Base-by-base conservation (phyloP, 2,797 vertebrate genomes). In the Myotis daubentonii region DNA sequence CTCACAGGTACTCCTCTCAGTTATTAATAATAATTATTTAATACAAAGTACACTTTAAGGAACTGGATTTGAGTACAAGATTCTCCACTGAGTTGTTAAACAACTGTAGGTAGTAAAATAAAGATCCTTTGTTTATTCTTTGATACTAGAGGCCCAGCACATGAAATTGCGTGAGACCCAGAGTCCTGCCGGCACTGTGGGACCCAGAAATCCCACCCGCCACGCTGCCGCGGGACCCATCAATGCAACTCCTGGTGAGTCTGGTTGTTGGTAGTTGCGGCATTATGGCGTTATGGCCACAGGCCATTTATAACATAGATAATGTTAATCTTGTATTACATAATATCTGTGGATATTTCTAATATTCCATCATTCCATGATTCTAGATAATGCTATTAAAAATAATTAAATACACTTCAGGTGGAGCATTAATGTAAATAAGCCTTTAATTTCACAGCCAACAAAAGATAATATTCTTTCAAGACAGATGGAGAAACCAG, bases 401-500 rank as follows among this genome's bases (percentile, higher is more conserved):
- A 68, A 86, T 68, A 87, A 53, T 82, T 44, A 89, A 9, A 53
- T 71, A 92, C 86, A 75, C 2, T 44, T 92, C 38, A 85, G 28
- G 11, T 71, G 2, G 12, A 65, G 2, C 11, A 91, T 6, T 71
- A 60, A 81, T 36, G 16, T 79, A 92, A 94, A 66, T 16, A 68
- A 82, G 19, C 53, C 25, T 74, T 94, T 22, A 70, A 3, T 90
- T 62, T 93, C 17, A 17, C 9, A 87, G 36, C 0, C 38, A 83
- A 76, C 7, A 94, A 11, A 80, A 86, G 11, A 80, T 55, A 22
- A 0, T 11, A 75, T 82, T 75, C 7, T 89, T 84, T 88, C 16
- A 86, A 92, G 71, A 62, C 49, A 72, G n/a, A 74, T 89, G 19
- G 41, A 91, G 30, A 97, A 81, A 83, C 6, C 30, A 86, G 33